Percentiles rank a stretch among this genome's conserved stretches.
Conservation (phyloP, 2,113 vertebrate genomes). For the Rhizomys pruinosus region DNA sequence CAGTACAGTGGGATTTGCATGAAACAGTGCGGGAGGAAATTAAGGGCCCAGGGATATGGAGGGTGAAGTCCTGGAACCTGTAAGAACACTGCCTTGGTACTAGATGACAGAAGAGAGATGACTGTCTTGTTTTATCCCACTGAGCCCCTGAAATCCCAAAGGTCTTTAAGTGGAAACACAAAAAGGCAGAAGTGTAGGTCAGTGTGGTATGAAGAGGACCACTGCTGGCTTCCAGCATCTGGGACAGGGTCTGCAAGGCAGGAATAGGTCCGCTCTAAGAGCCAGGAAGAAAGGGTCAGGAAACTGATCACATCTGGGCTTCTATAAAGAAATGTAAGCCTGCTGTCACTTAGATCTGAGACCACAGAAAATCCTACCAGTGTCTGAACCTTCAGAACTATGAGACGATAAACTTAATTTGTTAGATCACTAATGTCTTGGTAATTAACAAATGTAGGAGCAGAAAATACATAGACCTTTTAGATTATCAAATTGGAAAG, state of each 20-base stretch:
- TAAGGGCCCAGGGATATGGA: neutral
- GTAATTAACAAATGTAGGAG: neutral
- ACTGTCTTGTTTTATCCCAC: neutral
- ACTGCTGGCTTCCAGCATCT: neutral
- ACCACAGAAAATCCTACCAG: no score
- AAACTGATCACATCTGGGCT: neutral
- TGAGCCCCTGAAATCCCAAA: neutral
- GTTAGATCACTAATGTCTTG: neutral
- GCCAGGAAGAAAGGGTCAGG: neutral
- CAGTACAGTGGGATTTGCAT: no score
- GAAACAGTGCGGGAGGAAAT: neutral
- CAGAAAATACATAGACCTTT: slow-evolving; percentile 30
- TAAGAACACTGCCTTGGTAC: neutral
- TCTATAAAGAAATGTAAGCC: neutral
- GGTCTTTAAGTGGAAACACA: neutral
- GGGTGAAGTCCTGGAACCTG: neutral
- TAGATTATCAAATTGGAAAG: slow-evolving; percentile 32
- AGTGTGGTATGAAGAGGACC: neutral
- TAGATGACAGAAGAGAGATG: neutral
- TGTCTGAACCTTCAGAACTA: no score
- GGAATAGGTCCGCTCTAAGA: neutral
- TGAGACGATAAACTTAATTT: no score
- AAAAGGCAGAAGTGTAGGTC: neutral
- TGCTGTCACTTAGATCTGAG: no score
- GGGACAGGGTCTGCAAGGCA: neutral